These are phyloP conservation scores for Ara ararauna DNA, from an alignment of 2,797 vertebrate genomes.

Conservation along the genomic window DNA sequence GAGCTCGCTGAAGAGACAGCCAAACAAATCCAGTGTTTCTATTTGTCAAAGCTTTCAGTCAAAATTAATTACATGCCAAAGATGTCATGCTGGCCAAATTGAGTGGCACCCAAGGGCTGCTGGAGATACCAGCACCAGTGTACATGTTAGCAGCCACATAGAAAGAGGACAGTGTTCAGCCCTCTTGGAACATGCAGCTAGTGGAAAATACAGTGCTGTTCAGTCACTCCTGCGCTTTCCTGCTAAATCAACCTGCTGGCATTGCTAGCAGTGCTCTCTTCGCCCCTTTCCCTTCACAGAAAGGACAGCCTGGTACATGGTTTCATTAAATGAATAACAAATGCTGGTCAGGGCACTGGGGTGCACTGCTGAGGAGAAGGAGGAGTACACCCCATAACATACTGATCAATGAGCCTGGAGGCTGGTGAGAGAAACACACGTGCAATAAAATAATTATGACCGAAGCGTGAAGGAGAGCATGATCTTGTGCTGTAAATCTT, in stretches of 20 bases:
- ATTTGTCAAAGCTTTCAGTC: conserved; percentile 34
- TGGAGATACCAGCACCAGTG: background rate
- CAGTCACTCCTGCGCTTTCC: background rate
- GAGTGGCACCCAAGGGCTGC: background rate
- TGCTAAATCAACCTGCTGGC: background rate
- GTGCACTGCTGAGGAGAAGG: background rate
- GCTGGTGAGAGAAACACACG: background rate
- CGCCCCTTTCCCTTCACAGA: background rate
- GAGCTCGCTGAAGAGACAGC: background rate
- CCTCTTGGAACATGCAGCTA: background rate
- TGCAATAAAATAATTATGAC: background rate
- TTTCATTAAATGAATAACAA: conserved; percentile 1
- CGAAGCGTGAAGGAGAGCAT: background rate
- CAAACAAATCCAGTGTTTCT: conserved; percentile 10
- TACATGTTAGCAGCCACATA: background rate
- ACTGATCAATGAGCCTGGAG: background rate
- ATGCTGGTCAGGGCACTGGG: background rate
- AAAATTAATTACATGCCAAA: conserved; percentile 35
- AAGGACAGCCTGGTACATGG: background rate
- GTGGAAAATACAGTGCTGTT: background rate
- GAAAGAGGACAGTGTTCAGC: background rate
- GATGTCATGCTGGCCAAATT: background rate
- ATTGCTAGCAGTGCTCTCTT: background rate
- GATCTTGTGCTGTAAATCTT: background rate
- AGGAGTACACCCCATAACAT: background rate